Evolutionary conservation across 2,888 invertebrate genomes (phyloP).

Genomic region (Catocala nupta): DNA sequence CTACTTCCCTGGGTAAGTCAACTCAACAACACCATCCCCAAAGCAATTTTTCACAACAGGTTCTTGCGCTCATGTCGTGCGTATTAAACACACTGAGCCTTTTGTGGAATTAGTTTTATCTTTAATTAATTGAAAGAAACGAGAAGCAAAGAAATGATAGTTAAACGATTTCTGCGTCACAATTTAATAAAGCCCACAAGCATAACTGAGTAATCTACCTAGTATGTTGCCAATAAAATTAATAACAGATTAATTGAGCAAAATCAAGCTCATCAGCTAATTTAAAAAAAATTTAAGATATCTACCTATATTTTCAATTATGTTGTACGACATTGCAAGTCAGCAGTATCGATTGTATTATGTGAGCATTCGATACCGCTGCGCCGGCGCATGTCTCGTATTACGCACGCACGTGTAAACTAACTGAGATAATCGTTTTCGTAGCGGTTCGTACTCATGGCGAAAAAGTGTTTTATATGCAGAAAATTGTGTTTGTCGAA

Average conservation of each 20-base stretch:
- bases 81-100: too few relatives aligned
- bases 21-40: too few relatives aligned
- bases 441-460: neutral
- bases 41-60: too few relatives aligned
- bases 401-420: slow-evolving; percentile 3
- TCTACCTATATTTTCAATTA: neutral
- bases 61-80: too few relatives aligned
- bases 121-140: too few relatives aligned
- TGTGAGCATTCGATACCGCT: neutral
- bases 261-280: neutral
- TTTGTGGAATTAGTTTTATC: too few relatives aligned
- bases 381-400: neutral
- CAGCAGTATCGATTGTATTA: neutral
- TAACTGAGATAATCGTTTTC: neutral
- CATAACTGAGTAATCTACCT: neutral
- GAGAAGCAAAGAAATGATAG: too few relatives aligned
- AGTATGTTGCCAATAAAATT: neutral
- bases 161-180: too few relatives aligned
- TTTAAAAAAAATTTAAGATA: neutral
- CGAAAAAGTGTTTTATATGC: too few relatives aligned
- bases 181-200: neutral
- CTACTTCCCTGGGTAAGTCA: too few relatives aligned
- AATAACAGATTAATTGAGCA: neutral
- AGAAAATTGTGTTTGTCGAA: too few relatives aligned
- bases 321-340: neutral